phyloP scores from a whole-genome alignment of 1,140 invertebrate genomes.

The Linepithema humile region DNA sequence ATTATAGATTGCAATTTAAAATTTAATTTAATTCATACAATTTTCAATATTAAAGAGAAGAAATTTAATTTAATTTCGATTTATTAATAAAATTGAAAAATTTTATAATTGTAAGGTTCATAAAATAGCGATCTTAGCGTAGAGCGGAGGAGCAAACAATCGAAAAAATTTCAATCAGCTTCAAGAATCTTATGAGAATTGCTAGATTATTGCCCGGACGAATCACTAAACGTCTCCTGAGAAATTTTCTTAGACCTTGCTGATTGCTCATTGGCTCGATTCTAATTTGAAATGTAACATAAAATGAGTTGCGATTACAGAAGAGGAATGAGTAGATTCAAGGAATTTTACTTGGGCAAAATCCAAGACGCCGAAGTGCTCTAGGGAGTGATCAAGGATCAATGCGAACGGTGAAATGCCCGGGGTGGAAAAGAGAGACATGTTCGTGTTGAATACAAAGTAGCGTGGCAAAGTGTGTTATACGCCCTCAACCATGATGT shows the following conservation, averaged over 20 bases:
- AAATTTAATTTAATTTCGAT: neutral
- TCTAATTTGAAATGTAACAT: slow-evolving; percentile 31
- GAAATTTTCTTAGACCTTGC: neutral
- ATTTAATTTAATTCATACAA: neutral
- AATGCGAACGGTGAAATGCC: slow-evolving; percentile 39
- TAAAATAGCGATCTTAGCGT: neutral
- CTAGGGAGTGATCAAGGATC: slow-evolving; percentile 35
- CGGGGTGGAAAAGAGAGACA: slow-evolving; percentile 51
- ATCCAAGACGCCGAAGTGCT: neutral
- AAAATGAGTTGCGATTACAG: slow-evolving; percentile 10
- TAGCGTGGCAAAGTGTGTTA: slow-evolving; percentile 68
- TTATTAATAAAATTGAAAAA: slow-evolving; percentile 6
- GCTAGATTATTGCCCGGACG: slow-evolving; percentile 1
- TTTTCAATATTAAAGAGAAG: neutral
- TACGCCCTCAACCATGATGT: neutral
- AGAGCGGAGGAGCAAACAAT: no score
- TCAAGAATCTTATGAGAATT: slow-evolving; percentile 13
- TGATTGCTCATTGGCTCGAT: neutral
- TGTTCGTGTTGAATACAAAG: slow-evolving; percentile 78
- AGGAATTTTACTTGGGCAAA: slow-evolving; percentile 5
- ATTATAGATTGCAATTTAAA: slow-evolving; percentile 24
- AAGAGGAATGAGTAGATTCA: neutral
- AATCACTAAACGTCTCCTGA: neutral
- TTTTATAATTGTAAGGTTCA: neutral
- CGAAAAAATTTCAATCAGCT: neutral